These are phyloP conservation scores for Spinus pinus DNA, from an alignment of 2,797 vertebrate genomes.

Conservation along the genomic window DNA sequence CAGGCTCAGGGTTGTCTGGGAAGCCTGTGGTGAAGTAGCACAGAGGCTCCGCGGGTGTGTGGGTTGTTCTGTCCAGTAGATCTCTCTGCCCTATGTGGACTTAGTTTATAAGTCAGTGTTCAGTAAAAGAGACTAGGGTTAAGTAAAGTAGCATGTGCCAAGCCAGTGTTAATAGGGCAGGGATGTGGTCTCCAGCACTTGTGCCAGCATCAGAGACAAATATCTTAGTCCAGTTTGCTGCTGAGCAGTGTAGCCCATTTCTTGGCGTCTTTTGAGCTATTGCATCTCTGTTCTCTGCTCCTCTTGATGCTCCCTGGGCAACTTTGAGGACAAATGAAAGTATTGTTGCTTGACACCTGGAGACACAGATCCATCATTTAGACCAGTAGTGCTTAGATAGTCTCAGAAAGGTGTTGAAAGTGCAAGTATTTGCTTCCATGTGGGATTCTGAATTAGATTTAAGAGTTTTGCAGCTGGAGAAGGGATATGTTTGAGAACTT, in stretches of 20 bases:
- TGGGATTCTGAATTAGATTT: neutral
- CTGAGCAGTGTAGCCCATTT: neutral
- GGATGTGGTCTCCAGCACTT: neutral
- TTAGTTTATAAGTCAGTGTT: neutral
- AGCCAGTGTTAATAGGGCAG: neutral
- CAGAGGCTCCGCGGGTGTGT: neutral
- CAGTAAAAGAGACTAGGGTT: neutral
- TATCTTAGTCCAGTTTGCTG: neutral
- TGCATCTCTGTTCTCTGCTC: fast-evolving
- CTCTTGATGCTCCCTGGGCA: neutral
- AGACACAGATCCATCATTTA: neutral
- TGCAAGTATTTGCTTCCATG: neutral
- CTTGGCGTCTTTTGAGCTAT: neutral
- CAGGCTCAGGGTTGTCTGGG: neutral
- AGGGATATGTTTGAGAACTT: neutral
- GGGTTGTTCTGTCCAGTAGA: neutral
- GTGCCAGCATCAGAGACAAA: neutral
- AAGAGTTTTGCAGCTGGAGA: neutral
- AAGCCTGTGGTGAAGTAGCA: neutral
- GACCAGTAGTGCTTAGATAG: neutral
- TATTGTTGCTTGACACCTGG: fast-evolving
- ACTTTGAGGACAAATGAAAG: neutral
- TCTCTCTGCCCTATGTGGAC: neutral
- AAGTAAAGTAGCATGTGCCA: neutral
- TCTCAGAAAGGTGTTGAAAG: neutral